A percentile compares a stretch with the other conserved stretches of the same genome.
Evolutionary conservation across 2,888 invertebrate species (phyloP).

Genomic region (Chalcosyrphus nemorum): DNA sequence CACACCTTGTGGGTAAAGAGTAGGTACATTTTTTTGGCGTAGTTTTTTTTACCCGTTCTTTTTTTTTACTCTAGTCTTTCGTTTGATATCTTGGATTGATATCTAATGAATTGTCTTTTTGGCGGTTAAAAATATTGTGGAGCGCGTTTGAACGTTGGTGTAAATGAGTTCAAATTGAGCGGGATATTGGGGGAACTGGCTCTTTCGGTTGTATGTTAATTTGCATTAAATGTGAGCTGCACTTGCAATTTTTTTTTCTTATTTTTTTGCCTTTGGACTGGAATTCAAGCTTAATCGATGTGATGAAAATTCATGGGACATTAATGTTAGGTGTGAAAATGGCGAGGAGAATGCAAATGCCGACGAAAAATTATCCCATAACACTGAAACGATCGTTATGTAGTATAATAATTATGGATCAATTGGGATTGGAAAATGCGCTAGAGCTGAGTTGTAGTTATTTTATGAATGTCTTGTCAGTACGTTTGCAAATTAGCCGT

Average conservation of each 20-base stretch:
- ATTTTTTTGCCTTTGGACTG: background rate
- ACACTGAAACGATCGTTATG: background rate
- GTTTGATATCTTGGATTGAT: slow-evolving; percentile 50
- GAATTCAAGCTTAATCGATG: slow-evolving; percentile 34
- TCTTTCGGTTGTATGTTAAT: background rate
- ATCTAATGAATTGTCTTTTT: slow-evolving; percentile 69
- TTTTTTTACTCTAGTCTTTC: slow-evolving; percentile 6
- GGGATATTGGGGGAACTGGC: background rate
- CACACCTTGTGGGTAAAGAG: slow-evolving; percentile 44
- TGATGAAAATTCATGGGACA: slow-evolving; percentile 33
- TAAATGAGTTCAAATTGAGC: slow-evolving; percentile 50
- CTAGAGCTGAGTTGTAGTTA: background rate
- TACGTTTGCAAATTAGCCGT: background rate
- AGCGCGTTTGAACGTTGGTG: slow-evolving; percentile 23
- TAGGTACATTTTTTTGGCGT: slow-evolving; percentile 40
- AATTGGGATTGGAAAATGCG: background rate
- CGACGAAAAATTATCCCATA: slow-evolving; percentile 8
- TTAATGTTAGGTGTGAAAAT: slow-evolving; percentile 44
- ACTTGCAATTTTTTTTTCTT: background rate
- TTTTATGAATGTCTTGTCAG: background rate
- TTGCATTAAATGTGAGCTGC: slow-evolving; percentile 37
- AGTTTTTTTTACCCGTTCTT: no score
- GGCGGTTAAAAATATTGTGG: slow-evolving; percentile 3
- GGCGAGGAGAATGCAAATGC: slow-evolving; percentile 42
- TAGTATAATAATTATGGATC: background rate